Percentiles rank a stretch among this genome's conserved stretches.
These are phyloP conservation scores for Dorcus parallelipipedus DNA, from an alignment of 2,888 invertebrate species.

Conservation along the genomic window DNA sequence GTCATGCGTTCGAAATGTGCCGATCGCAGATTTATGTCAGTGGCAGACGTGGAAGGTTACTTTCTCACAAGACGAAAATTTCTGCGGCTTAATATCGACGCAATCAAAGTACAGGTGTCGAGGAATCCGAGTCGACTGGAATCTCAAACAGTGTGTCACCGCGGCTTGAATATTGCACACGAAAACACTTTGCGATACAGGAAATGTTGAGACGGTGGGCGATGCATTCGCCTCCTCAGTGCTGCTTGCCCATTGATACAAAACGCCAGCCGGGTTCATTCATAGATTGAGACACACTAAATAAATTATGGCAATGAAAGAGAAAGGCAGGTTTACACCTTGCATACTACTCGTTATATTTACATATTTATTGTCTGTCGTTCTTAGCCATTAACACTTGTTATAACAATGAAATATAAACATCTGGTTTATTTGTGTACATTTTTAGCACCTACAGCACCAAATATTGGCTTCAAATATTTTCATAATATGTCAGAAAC, in stretches of 20 bases:
- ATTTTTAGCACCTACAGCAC: background rate
- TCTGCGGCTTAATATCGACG: conserved; percentile 13
- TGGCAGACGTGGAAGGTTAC: background rate
- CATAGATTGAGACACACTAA: conserved; percentile 31
- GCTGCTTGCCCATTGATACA: conserved; percentile 30
- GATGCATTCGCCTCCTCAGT: conserved; percentile 27
- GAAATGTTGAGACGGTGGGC: conserved; percentile 29
- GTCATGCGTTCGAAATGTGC: conserved; percentile 13
- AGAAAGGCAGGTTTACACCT: conserved; percentile 33
- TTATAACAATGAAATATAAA: conserved; percentile 20
- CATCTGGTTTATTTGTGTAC: conserved; percentile 17
- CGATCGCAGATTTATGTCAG: conserved; percentile 3
- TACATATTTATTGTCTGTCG: conserved; percentile 31
- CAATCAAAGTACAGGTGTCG: background rate
- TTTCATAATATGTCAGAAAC: background rate
- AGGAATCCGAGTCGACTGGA: background rate
- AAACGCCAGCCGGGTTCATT: conserved; percentile 27
- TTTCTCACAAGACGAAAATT: conserved; percentile 5
- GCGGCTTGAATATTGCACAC: conserved; percentile 14
- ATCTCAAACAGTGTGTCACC: conserved; percentile 22
- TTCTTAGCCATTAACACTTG: conserved; percentile 27
- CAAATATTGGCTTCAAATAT: background rate
- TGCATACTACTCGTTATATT: conserved; percentile 31
- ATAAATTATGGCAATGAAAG: conserved; percentile 34
- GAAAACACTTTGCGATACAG: conserved; percentile 21